Base-by-base conservation (phyloP, 2,888 invertebrate species). In the Leptarthrus brevirostris region DNA sequence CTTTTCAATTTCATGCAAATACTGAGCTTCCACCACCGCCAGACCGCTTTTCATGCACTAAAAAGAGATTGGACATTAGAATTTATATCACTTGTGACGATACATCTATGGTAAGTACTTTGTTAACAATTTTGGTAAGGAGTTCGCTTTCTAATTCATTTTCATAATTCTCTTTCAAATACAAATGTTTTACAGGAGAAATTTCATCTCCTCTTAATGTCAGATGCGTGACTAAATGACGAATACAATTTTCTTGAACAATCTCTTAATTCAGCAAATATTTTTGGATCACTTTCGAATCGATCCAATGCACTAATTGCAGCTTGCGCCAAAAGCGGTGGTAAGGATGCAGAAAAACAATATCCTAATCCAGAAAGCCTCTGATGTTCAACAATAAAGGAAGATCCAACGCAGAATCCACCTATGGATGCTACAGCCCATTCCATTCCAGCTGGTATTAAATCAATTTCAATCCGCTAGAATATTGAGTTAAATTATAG, bases 291-390 rank as follows among this genome's bases (percentile, higher is more conserved):
- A 1, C 88, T 85, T 79, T 93, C 91, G 76, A 97, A 87, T 0
- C 93, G 87, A 77, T 92, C 89, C 0, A 98, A 83, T 0, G 94
- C 92, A 2, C 90, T 89, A 73, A 93, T 92, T 5, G 96, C 97
- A 0, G 96, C 95, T 74, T 95, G 90, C 0, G 97, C 92, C 79
- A 98, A 85, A 84, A 97, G 90, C 0, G 98, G 98, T 0, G 98
- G 98, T 58, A 95, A 85, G 0, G 98, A 98, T 0, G 98, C 98
- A 2, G 98, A 98, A 86, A 98, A 99, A 84, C 97, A 97, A 83
- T 98, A 98, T 87, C 93, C 94, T 58, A 93, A 86, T 3, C 95
- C 95, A 10, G 94, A 93, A 0, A 96, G 86, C n/a, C 94, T 87
- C 83, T 98, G 98, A 83, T 98, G 98, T 80, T 98, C 98, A 0